Evolutionary conservation across 2,888 invertebrate species (phyloP).

Genomic region (Eugnorisma glareosa): DNA sequence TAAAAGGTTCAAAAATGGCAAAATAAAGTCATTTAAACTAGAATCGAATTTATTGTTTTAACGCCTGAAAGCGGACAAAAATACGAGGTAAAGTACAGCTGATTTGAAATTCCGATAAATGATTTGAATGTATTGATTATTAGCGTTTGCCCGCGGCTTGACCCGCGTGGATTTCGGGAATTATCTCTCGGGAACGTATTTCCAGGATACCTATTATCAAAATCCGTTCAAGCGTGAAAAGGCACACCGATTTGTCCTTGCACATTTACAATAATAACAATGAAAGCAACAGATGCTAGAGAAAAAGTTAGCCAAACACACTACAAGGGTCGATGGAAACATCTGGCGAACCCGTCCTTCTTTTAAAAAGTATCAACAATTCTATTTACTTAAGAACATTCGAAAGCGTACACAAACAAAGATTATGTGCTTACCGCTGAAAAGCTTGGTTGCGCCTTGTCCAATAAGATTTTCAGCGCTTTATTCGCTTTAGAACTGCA

Average conservation of each 20-base stretch:
- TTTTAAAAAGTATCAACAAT: background rate
- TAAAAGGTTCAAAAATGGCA: background rate
- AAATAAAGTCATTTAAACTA: no score
- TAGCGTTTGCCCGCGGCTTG: background rate
- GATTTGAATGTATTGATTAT: background rate
- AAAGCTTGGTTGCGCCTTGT: constrained; percentile 2
- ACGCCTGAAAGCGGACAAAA: background rate
- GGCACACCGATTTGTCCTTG: no score
- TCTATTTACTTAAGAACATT: background rate
- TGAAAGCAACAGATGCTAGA: background rate
- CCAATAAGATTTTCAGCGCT: constrained; percentile 17
- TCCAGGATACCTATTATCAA: background rate
- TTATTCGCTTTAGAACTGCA: constrained; percentile 20
- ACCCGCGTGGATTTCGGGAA: background rate
- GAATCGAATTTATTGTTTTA: background rate
- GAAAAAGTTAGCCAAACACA: background rate
- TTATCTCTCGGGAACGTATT: background rate
- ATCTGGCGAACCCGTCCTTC: background rate
- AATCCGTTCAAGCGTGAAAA: background rate
- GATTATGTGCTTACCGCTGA: background rate
- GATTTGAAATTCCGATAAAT: background rate
- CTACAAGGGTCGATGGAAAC: no score
- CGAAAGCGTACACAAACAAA: constrained; percentile 6
- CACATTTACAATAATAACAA: background rate
- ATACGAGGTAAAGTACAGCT: no score